Percentiles rank a stretch among this genome's conserved stretches.
phyloP scores from a whole-genome alignment of 2,113 vertebrate genomes.

The Mirza zaza region DNA sequence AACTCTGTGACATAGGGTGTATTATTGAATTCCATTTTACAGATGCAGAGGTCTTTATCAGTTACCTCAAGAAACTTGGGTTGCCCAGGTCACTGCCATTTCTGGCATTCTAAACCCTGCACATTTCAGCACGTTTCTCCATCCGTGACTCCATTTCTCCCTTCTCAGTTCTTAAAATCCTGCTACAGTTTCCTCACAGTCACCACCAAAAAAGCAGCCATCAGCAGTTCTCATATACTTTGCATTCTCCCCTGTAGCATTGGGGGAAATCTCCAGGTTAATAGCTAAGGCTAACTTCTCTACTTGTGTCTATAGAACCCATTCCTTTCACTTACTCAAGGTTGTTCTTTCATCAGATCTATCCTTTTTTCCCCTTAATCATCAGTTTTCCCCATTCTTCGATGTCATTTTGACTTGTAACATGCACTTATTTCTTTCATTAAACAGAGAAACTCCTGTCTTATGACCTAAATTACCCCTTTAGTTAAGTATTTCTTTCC shows the following conservation, averaged over 20 bases:
- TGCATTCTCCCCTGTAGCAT: background rate
- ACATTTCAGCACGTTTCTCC: too few species aligned
- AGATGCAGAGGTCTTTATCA: background rate
- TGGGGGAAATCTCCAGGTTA: background rate
- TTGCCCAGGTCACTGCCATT: rapidly evolving
- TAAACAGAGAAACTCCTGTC: background rate
- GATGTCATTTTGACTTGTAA: background rate
- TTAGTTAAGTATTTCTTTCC: background rate
- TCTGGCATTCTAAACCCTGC: background rate
- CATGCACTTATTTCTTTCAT: background rate
- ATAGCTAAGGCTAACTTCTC: background rate
- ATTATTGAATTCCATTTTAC: background rate
- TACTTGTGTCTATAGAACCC: background rate
- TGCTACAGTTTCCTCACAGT: background rate
- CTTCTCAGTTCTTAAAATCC: background rate
- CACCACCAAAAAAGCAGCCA: background rate
- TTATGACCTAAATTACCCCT: background rate
- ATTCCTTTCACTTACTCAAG: background rate
- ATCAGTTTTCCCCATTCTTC: background rate
- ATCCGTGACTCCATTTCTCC: background rate
- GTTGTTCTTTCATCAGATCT: background rate
- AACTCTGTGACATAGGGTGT: background rate
- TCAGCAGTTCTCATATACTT: background rate
- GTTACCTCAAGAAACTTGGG: background rate
- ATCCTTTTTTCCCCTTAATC: background rate